phyloP scores from a whole-genome alignment of 2,888 invertebrate species.

The Oasisia sp. region DNA sequence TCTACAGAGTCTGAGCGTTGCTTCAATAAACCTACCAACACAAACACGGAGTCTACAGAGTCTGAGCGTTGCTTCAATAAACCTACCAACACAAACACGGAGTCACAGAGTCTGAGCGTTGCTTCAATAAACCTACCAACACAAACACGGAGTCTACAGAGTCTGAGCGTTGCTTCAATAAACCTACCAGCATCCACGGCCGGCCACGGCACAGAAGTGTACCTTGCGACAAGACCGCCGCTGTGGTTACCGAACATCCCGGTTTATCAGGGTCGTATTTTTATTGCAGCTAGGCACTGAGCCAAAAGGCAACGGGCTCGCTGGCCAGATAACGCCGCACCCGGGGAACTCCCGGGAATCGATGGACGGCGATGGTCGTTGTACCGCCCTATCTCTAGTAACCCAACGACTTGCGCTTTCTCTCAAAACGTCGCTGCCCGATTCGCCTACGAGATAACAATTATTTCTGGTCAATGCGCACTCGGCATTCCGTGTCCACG shows the following conservation, averaged over 20 bases:
- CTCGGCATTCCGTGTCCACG: neutral
- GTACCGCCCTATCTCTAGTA: neutral
- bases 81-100: no score
- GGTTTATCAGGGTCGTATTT: neutral
- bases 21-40: no score
- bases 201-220: neutral
- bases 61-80: no score
- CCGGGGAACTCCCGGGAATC: neutral
- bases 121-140: no score
- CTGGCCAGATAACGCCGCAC: neutral
- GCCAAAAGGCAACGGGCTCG: neutral
- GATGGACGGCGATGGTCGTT: neutral
- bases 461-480: neutral
- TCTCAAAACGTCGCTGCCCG: neutral
- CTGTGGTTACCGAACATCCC: neutral
- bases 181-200: no score
- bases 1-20: no score
- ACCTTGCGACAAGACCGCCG: neutral
- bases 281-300: neutral
- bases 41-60: no score
- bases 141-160: no score
- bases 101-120: no score
- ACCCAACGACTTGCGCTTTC: neutral
- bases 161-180: no score
- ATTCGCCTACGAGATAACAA: neutral